Evolutionary conservation across 30 jellyfish, hydroid and myxozoan species (phyloP).

Genomic region (Turritopsis rubra): DNA sequence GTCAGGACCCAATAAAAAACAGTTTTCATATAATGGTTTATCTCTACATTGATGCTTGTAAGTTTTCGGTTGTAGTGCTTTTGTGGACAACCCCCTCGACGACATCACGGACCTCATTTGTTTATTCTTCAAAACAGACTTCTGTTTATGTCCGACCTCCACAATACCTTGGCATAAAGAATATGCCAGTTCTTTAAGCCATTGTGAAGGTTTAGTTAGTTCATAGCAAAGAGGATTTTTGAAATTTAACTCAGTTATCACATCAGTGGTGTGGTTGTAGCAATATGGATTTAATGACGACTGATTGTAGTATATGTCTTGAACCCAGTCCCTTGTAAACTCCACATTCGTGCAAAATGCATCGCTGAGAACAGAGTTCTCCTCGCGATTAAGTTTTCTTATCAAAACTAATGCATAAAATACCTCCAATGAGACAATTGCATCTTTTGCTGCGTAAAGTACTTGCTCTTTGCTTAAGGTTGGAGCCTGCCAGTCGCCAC

Average conservation of each 20-base stretch:
- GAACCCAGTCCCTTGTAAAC: background rate
- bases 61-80: constrained; percentile 10
- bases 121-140: background rate
- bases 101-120: constrained; percentile 23
- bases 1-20: constrained; percentile 81
- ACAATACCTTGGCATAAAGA: constrained; percentile 84
- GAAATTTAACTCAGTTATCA: background rate
- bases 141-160: constrained; percentile 33
- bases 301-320: background rate
- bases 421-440: constrained; percentile 64
- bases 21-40: constrained; percentile 80
- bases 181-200: constrained; percentile 23
- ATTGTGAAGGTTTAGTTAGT: constrained; percentile 15
- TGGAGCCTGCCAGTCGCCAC: constrained; percentile 81
- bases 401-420: constrained; percentile 38
- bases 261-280: background rate
- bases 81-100: constrained; percentile 33
- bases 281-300: background rate
- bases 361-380: background rate
- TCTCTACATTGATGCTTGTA: constrained; percentile 48
- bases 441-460: constrained; percentile 90
- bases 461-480: constrained; percentile 48
- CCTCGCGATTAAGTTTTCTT: constrained; percentile 14
- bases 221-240: background rate
- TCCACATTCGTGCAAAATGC: background rate